Conservation (phyloP, 2,113 vertebrate species). For the Pithys albifrons region DNA sequence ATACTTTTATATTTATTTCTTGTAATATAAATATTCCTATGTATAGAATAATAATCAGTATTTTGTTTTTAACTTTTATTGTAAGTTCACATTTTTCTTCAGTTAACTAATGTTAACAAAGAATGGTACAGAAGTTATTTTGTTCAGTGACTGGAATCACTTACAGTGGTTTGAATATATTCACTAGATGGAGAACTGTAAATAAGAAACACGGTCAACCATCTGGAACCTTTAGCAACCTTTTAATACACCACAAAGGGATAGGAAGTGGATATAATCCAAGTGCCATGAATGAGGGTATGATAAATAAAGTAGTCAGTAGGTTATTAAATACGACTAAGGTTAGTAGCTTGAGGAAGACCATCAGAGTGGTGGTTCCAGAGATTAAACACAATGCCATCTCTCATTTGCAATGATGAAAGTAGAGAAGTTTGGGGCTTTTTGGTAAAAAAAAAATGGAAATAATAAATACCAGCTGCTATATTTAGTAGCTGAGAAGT, state of each 20-base stretch:
- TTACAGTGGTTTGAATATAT: conserved; percentile 20
- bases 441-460: neutral
- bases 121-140: conserved; percentile 14
- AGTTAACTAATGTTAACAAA: neutral
- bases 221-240: neutral
- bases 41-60: conserved; percentile 62
- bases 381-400: conserved; percentile 10
- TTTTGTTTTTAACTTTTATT: conserved; percentile 63
- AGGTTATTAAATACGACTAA: neutral
- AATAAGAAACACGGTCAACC: neutral
- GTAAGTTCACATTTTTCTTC: conserved; percentile 26
- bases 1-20: conserved; percentile 81
- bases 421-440: neutral
- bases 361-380: neutral
- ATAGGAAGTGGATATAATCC: neutral
- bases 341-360: neutral
- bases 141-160: conserved; percentile 40
- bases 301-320: neutral
- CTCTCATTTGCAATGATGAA: conserved; percentile 31
- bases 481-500: conserved; percentile 11
- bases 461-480: conserved; percentile 6
- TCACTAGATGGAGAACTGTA: neutral
- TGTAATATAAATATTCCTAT: conserved; percentile 74
- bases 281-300: neutral
- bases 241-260: neutral